These are phyloP conservation scores for Paracanthobrama guichenoti DNA, from an alignment of 2,113 vertebrate genomes.

Conservation along the genomic window DNA sequence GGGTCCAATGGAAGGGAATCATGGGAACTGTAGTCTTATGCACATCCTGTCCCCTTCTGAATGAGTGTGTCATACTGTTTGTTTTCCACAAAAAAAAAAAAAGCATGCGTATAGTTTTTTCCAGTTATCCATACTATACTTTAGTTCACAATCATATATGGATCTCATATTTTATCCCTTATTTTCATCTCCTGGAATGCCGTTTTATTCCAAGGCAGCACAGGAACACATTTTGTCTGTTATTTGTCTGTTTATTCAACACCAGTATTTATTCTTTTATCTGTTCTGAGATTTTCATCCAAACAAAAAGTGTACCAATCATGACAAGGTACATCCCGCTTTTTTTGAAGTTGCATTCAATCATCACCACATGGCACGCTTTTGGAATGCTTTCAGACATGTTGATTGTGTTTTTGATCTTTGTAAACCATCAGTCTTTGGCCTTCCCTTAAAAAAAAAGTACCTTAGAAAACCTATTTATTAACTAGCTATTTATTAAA, in stretches of 20 bases:
- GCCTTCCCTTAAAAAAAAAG: conserved; percentile 44
- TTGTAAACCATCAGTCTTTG: conserved; percentile 32
- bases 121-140: conserved; percentile 32
- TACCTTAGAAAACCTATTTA: conserved; percentile 39
- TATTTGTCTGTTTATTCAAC: neutral
- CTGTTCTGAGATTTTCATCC: neutral
- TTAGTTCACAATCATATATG: conserved; percentile 27
- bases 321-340: neutral
- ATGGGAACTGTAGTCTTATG: conserved; percentile 58
- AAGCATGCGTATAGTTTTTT: conserved; percentile 29
- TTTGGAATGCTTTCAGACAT: conserved; percentile 49
- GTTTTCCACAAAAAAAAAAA: neutral
- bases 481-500: conserved; percentile 49
- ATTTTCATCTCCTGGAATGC: conserved; percentile 7
- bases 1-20: conserved; percentile 53
- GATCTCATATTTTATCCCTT: conserved; percentile 34
- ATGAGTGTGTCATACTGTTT: conserved; percentile 15
- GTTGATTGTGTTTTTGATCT: conserved; percentile 41
- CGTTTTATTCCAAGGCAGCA: conserved; percentile 18
- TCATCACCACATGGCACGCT: conserved; percentile 14
- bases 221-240: conserved; percentile 10
- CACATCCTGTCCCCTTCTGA: conserved; percentile 45
- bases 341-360: neutral
- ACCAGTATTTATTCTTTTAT: conserved; percentile 21
- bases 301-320: neutral